Conservation (phyloP, 1,140 invertebrate species). For the Euura lappo region DNA sequence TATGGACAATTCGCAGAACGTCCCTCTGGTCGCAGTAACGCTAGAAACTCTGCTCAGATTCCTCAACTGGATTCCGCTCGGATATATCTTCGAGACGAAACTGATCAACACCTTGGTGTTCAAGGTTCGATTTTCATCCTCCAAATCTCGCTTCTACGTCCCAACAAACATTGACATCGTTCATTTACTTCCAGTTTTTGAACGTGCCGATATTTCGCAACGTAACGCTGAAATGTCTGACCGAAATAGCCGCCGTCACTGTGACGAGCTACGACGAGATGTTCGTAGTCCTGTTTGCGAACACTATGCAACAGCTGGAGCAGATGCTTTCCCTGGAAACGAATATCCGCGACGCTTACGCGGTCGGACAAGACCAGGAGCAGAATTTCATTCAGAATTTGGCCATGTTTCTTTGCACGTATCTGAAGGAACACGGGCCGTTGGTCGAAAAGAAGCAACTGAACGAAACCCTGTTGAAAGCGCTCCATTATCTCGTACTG, state of each 20-base stretch:
- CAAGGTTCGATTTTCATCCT: constrained; percentile 67
- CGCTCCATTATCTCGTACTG: constrained; percentile 91
- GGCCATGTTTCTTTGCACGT: constrained; percentile 96
- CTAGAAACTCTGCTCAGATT: constrained; percentile 96
- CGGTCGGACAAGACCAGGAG: constrained; percentile 91
- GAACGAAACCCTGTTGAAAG: constrained; percentile 77
- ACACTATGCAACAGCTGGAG: constrained; percentile 91
- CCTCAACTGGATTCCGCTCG: constrained; percentile 99
- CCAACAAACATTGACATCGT: constrained; percentile 1
- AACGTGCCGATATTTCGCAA: constrained; percentile 98
- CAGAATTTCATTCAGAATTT: constrained; percentile 99
- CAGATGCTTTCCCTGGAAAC: constrained; percentile 90
- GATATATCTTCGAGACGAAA: constrained; percentile 99
- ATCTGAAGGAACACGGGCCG: constrained; percentile 92
- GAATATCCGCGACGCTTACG: constrained; percentile 93
- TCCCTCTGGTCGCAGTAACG: constrained; percentile 90
- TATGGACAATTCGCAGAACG: constrained; percentile 97
- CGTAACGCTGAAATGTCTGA: constrained; percentile 97
- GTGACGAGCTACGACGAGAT: constrained; percentile 91
- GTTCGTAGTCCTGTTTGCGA: constrained; percentile 86
- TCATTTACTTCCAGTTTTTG: constrained; percentile 76
- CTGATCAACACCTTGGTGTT: constrained; percentile 93
- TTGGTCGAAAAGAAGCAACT: constrained; percentile 83
- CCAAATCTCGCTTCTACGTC: constrained; percentile 15
- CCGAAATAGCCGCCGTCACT: constrained; percentile 93